phyloP scores from a whole-genome alignment of 2,113 vertebrate genomes.

The Patagioenas fasciata region DNA sequence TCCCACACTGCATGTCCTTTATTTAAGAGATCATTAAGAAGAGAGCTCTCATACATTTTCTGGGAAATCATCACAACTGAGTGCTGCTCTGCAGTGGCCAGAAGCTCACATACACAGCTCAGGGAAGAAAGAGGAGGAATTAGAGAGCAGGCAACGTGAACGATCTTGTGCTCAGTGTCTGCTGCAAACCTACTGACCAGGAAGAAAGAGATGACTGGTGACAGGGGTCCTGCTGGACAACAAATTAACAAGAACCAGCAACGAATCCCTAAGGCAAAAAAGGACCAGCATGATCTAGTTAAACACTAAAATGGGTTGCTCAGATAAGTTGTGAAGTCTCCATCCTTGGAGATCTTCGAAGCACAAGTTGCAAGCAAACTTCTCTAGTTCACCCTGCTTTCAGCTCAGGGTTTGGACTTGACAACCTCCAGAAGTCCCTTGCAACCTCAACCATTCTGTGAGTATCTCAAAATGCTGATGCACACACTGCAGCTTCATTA shows the following conservation, averaged over 20 bases:
- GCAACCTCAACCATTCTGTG: not conserved
- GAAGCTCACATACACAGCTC: not conserved
- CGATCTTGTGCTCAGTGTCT: not conserved
- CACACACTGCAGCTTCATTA: not conserved
- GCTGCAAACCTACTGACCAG: not conserved
- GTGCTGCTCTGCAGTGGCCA: not conserved
- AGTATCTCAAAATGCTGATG: not conserved
- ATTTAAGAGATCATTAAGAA: not conserved
- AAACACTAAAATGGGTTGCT: not conserved
- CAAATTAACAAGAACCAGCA: not conserved
- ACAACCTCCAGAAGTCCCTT: no score
- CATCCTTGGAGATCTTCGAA: not conserved
- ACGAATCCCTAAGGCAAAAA: not conserved
- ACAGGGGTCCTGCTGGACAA: not conserved
- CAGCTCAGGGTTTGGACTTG: not conserved
- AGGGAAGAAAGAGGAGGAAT: not conserved
- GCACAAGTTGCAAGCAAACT: not conserved
- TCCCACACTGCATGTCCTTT: fast-evolving
- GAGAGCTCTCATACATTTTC: not conserved
- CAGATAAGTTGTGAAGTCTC: not conserved
- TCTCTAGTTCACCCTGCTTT: not conserved
- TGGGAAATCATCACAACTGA: not conserved
- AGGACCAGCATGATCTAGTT: not conserved
- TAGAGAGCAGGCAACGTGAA: not conserved
- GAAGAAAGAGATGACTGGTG: not conserved